Conservation (phyloP, 37 sponge, comb jelly and placozoan genomes). For the Axinella damicornis region DNA sequence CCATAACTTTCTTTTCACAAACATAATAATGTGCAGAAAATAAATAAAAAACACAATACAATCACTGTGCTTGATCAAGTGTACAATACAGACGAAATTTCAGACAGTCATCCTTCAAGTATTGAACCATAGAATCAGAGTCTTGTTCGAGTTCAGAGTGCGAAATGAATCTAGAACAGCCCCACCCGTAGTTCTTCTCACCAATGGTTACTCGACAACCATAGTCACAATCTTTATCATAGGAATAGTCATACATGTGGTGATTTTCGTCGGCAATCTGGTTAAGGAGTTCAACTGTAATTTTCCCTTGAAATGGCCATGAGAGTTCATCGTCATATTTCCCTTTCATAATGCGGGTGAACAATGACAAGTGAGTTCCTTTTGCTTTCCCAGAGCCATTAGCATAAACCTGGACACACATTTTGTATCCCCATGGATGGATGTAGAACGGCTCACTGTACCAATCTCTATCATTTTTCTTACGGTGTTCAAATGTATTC, state of each 20-base stretch:
- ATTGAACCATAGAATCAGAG: no score
- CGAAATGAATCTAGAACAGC: no score
- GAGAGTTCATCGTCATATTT: conserved; percentile 41
- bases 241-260: background rate
- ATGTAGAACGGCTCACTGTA: conserved; percentile 20
- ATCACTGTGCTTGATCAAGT: no score
- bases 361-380: conserved; percentile 46
- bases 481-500: background rate
- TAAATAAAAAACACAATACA: no score
- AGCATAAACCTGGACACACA: conserved; percentile 23
- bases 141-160: no score
- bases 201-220: background rate
- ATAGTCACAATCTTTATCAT: background rate
- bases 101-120: no score
- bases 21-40: no score
- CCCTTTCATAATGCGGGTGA: conserved; percentile 33
- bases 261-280: background rate
- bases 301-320: conserved; percentile 29
- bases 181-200: background rate
- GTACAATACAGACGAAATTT: no score
- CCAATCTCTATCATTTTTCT: background rate
- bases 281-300: conserved; percentile 16
- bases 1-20: no score
- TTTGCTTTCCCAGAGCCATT: conserved; percentile 27
- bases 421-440: conserved; percentile 47